Evolutionary conservation across 2,113 vertebrate species (phyloP).

Genomic region (Mastomys coucha): DNA sequence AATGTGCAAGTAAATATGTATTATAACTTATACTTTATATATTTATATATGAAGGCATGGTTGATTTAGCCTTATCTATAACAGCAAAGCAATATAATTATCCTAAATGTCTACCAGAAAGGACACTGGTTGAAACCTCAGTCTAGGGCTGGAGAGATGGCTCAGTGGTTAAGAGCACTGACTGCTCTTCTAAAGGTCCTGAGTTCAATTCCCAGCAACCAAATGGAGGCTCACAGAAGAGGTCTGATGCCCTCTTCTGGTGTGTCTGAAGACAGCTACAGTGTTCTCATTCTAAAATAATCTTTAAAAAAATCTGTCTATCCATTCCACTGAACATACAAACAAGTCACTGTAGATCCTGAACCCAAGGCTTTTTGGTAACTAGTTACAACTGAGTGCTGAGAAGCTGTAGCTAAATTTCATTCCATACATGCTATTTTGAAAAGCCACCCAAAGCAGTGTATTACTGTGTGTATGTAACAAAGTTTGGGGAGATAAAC

Average conservation of each 20-base stretch:
- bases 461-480: not conserved
- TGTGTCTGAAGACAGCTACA: too few species aligned
- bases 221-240: too few species aligned
- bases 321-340: not conserved
- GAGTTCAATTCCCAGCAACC: too few species aligned
- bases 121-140: not conserved
- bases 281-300: too few species aligned
- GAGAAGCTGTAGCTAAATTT: not conserved
- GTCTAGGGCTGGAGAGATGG: not conserved
- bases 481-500: not conserved
- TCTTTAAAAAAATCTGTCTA: too few species aligned
- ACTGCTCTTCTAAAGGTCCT: too few species aligned
- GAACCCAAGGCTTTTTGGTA: not conserved
- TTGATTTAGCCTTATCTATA: slow-evolving; percentile 21
- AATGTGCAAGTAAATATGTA: not conserved
- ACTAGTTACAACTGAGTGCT: not conserved
- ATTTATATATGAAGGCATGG: not conserved
- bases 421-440: not conserved
- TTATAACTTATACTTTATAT: slow-evolving; percentile 27
- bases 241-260: too few species aligned
- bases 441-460: not conserved
- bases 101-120: not conserved
- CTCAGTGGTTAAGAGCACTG: too few species aligned
- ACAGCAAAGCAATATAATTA: not conserved
- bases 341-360: not conserved